Conservation (phyloP, 2,888 invertebrate species). For the Drosophila leonis region DNA sequence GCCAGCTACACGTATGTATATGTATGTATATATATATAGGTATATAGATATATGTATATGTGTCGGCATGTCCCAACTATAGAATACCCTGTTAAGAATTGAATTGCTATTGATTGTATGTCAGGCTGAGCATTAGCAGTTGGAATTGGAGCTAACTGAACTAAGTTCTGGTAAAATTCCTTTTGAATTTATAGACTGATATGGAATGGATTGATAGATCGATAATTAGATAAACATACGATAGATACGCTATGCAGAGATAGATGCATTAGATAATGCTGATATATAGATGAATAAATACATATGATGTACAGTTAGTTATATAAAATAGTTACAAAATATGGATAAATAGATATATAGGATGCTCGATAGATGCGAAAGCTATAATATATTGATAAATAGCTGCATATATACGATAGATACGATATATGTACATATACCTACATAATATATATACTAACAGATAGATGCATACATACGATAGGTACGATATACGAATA, state of each 20-base stretch:
- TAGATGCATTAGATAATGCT: too few relatives aligned
- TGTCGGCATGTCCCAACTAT: background rate
- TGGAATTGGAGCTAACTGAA: background rate
- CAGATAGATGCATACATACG: background rate
- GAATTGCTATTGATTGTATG: background rate
- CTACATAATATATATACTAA: background rate
- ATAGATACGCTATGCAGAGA: background rate
- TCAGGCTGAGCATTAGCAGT: too few relatives aligned
- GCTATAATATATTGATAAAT: too few relatives aligned
- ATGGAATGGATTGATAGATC: background rate
- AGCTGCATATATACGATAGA: background rate
- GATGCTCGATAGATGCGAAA: too few relatives aligned
- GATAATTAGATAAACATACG: background rate
- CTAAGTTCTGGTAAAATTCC: background rate
- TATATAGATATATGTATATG: background rate
- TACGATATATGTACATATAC: background rate
- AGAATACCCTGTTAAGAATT: constrained; percentile 10
- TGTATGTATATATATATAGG: background rate
- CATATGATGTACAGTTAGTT: background rate
- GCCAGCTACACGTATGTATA: constrained; percentile 1
- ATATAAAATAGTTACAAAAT: background rate
- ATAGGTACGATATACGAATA: background rate
- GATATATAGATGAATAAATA: background rate
- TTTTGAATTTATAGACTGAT: background rate
- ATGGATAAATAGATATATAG: too few relatives aligned